Percentiles rank a stretch among this genome's conserved stretches.
Evolutionary conservation across 2,797 vertebrate genomes (phyloP).

Genomic region (Austrolebias charrua): DNA sequence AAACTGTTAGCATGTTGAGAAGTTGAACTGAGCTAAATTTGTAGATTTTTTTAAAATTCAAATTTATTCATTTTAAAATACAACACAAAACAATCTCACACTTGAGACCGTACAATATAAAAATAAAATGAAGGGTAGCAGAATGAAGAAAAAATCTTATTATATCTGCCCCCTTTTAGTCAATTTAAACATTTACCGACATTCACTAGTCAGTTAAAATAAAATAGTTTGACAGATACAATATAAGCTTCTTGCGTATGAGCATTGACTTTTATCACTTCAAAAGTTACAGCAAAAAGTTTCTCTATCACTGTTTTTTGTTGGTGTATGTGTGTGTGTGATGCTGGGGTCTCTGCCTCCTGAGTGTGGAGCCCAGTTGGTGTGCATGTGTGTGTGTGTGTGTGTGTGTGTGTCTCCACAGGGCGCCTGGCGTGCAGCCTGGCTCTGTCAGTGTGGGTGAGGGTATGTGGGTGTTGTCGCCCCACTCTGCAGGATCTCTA

Average conservation of each 20-base stretch:
- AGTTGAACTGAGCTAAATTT: too few species aligned
- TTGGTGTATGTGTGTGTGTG: constrained; percentile 25
- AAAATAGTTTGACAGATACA: neutral
- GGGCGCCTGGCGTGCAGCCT: constrained; percentile 71
- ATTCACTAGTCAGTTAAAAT: too few species aligned
- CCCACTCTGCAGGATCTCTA: constrained; percentile 65
- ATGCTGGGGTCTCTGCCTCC: constrained; percentile 49
- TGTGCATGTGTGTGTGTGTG: constrained; percentile 36
- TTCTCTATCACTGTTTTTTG: constrained; percentile 34
- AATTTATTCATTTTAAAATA: too few species aligned
- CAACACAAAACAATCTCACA: too few species aligned
- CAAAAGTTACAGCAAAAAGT: constrained; percentile 35
- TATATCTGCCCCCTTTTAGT: too few species aligned
- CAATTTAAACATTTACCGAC: too few species aligned
- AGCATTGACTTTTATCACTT: constrained; percentile 11
- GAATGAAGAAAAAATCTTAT: too few species aligned
- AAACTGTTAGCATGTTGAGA: too few species aligned
- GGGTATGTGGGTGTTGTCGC: constrained; percentile 77
- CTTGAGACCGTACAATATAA: too few species aligned
- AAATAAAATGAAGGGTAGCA: too few species aligned
- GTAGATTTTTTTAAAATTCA: too few species aligned
- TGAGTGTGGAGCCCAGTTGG: constrained; percentile 58
- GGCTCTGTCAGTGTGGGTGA: constrained; percentile 67
- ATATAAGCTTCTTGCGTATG: neutral
- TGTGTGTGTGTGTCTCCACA: constrained; percentile 52